Evolutionary conservation across 1,140 invertebrate species (phyloP).

Genomic region (Cherax destructor): DNA sequence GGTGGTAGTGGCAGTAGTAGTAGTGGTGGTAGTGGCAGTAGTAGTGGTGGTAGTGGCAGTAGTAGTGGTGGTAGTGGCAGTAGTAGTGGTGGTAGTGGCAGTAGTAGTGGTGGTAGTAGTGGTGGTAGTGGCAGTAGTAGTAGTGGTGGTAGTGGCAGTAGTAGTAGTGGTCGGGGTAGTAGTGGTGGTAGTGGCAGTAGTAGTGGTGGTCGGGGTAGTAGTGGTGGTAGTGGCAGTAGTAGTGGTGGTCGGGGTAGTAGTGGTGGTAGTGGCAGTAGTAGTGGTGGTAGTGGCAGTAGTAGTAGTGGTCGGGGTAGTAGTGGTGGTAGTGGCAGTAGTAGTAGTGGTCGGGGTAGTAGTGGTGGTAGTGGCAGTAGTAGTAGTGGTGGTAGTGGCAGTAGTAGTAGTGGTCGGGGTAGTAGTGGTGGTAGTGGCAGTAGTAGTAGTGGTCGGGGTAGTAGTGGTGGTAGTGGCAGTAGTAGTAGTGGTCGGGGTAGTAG

Average conservation of each 20-base stretch:
- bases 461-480: not conserved
- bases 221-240: no score
- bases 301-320: no score
- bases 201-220: slow-evolving; percentile 6
- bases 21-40: no score
- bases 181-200: slow-evolving; percentile 19
- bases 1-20: no score
- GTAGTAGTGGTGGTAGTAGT: slow-evolving; percentile 5
- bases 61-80: not conserved
- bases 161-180: slow-evolving; percentile 19
- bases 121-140: slow-evolving; percentile 24
- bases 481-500: not conserved
- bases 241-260: no score
- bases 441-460: no score
- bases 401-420: no score
- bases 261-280: slow-evolving; percentile 18
- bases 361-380: not conserved
- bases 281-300: slow-evolving; percentile 2
- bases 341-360: not conserved
- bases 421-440: no score
- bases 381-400: no score
- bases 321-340: no score
- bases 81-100: not conserved
- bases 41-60: no score
- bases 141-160: slow-evolving; percentile 25